Evolutionary conservation across 2,113 vertebrate species (phyloP).

Genomic region (Setophaga coronata): DNA sequence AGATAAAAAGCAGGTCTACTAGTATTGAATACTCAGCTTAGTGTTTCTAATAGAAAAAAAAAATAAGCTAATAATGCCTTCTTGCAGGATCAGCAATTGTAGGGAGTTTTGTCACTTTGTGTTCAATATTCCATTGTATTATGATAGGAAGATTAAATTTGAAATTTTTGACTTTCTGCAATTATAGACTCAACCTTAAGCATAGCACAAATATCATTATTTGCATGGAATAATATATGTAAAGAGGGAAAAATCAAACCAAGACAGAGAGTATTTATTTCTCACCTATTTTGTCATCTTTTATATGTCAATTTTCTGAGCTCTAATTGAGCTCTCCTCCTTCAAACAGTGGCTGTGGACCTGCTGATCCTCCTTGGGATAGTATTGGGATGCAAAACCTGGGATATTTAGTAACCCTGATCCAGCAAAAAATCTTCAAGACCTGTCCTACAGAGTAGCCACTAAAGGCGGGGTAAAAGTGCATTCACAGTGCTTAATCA

Average conservation of each 20-base stretch:
- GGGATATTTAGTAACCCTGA: neutral
- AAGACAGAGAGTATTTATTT: neutral
- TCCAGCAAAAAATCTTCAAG: neutral
- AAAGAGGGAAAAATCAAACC: neutral
- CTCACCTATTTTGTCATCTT: neutral
- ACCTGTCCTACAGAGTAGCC: neutral
- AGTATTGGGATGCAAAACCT: neutral
- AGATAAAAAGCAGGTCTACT: neutral
- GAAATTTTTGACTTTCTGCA: neutral
- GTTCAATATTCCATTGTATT: neutral
- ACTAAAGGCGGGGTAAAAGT: accelerated
- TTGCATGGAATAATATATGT: neutral
- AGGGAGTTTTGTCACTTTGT: neutral
- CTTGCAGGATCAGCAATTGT: neutral
- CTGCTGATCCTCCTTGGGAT: neutral
- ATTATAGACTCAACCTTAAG: neutral
- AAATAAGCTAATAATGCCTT: neutral
- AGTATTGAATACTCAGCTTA: neutral
- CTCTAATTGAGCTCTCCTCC: neutral
- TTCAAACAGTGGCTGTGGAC: neutral
- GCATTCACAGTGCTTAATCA: neutral
- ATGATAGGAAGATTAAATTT: neutral
- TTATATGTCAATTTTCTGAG: neutral
- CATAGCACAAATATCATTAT: neutral
- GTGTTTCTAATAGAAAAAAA: neutral